phyloP scores from a whole-genome alignment of 2,113 vertebrate genomes.

The Rostratula benghalensis region DNA sequence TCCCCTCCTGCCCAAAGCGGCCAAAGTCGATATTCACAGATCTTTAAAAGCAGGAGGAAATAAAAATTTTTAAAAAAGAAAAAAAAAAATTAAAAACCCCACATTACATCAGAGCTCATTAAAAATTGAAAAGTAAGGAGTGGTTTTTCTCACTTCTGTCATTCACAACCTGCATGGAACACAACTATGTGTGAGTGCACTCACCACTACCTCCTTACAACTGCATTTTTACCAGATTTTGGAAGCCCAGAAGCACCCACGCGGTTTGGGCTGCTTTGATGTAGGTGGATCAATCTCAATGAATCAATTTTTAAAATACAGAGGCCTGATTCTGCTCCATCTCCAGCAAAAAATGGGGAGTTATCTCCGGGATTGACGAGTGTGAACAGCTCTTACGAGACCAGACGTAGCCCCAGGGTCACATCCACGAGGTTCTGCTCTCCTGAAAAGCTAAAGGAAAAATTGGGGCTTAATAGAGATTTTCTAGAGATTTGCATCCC shows the following conservation, averaged over 20 bases:
- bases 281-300: background rate
- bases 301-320: conserved; percentile 7
- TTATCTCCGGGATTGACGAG: background rate
- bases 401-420: background rate
- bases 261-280: background rate
- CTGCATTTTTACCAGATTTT: background rate
- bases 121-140: conserved; percentile 45
- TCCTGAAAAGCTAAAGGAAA: background rate
- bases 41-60: conserved; percentile 13
- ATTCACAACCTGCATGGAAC: background rate
- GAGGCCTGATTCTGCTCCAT: background rate
- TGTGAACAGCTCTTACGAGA: background rate
- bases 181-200: background rate
- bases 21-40: conserved; percentile 41
- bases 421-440: background rate
- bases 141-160: conserved; percentile 50
- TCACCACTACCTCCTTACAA: background rate
- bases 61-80: background rate
- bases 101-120: conserved; percentile 48
- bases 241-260: background rate
- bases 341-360: background rate
- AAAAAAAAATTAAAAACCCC: background rate
- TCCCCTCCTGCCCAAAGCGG: background rate
- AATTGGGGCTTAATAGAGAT: background rate
- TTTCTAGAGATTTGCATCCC: conserved; percentile 17